Evolutionary conservation across 1,140 invertebrate genomes (phyloP), one percentile per base, ranked within the genome.

Genomic region (Orius insidiosus): DNA sequence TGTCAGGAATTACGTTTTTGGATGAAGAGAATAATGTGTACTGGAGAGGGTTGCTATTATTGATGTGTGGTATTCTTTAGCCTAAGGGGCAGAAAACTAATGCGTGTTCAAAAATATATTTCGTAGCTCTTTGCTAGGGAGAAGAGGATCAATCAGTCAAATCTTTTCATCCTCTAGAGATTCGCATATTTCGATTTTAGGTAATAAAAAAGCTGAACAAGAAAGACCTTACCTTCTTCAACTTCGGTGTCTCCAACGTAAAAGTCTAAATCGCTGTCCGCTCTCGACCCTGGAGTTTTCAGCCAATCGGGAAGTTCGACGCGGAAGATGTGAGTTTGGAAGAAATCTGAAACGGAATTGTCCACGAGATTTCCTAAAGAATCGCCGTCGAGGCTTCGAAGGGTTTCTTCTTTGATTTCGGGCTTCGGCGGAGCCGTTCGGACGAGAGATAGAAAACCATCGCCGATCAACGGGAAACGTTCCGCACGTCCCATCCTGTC

Each of bases 291-390:
- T 19, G 3, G 5, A 2, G 19, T 16, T 13, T 39, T 38, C 7
- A 40, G 30, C 46, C 36, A 44, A 9, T 24, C 39, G n/a, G 55
- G 55, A 5, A 55, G 40, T 31, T 48, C 45, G 32, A 56, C 18
- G 4, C 54, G 32, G 14, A 56, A 42, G 31, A 56, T 47, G 48
- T 55, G 55, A 13, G 46, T 55, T 10, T 56, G 52, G 51, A 56
- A 56, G 47, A 55, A 56, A 8, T 42, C n/a, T 18, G 54, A 54
- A 18, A 56, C 46, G 13, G 41, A 48, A 9, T 39, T n/a, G 34
- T 56, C 55, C 30, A 56, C 52, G 9, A 56, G 33, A 1, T 44
- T 35, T 14, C 38, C 47, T 1, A 56, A 39, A 1, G 49, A 43
- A 9, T 39, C 19, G 19, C 41, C 42, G 41, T 56, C 53, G 2